phyloP scores from a whole-genome alignment of 2,113 vertebrate species.

The Sminthopsis crassicaudata region DNA sequence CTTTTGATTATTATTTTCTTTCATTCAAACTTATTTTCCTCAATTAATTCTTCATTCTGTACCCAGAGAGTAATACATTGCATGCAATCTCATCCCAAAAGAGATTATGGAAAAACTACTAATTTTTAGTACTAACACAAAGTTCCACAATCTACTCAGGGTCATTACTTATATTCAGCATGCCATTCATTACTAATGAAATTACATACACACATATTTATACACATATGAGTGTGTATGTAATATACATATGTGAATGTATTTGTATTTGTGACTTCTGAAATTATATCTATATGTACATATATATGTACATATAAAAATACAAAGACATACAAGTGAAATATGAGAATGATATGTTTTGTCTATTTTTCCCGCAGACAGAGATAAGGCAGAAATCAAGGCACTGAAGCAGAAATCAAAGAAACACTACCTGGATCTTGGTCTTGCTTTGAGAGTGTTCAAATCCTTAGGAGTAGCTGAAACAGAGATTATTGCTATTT shows the following conservation, averaged over 20 bases:
- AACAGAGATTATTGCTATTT: constrained; percentile 79
- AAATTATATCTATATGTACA: not conserved
- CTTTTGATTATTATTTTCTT: not conserved
- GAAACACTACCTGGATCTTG: constrained; percentile 87
- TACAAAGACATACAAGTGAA: not conserved
- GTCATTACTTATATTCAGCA: not conserved
- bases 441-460: constrained; percentile 84
- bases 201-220: not conserved
- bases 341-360: not conserved
- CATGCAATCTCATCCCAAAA: constrained; percentile 3
- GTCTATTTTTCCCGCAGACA: not conserved
- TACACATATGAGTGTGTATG: not conserved
- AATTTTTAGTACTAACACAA: constrained; percentile 11
- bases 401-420: constrained; percentile 73
- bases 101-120: not conserved
- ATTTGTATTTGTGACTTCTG: not conserved
- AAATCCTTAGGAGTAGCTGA: constrained; percentile 85
- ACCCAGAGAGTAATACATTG: not conserved
- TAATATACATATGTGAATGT: not conserved
- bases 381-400: constrained; percentile 26
- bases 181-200: not conserved
- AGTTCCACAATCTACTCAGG: constrained; percentile 27
- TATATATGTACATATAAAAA: not conserved
- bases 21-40: constrained; percentile 24
- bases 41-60: constrained; percentile 18